phyloP scores from a whole-genome alignment of 1,140 invertebrate genomes.

The Lordiphosa mommai region DNA sequence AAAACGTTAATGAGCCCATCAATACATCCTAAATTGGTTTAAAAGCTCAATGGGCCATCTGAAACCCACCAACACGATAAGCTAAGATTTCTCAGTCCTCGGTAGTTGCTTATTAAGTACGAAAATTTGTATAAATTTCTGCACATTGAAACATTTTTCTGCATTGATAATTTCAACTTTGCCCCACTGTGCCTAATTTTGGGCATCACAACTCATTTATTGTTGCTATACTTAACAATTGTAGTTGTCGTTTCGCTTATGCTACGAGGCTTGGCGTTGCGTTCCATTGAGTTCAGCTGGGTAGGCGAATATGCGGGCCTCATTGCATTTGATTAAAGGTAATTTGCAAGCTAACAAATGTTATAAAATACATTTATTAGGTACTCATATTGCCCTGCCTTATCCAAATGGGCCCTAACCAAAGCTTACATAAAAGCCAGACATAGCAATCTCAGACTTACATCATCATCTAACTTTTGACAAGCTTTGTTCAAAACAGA shows the following conservation, averaged over 20 bases:
- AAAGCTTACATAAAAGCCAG: constrained; percentile 25
- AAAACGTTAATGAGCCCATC: no score
- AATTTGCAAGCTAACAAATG: constrained; percentile 25
- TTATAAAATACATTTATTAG: constrained; percentile 21
- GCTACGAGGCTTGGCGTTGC: constrained; percentile 5
- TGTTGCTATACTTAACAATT: constrained; percentile 14
- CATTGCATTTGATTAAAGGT: constrained; percentile 26
- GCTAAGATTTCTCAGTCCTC: no score
- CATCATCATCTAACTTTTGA: constrained; percentile 32
- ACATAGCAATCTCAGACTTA: constrained; percentile 14
- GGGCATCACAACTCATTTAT: constrained; percentile 20
- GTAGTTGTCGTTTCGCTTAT: constrained; percentile 2
- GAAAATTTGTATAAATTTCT: not conserved
- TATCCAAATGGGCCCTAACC: constrained; percentile 17
- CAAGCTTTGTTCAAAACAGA: not conserved
- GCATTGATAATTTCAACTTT: not conserved
- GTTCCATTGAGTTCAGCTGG: constrained; percentile 17
- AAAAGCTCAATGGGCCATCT: no score
- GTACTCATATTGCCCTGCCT: constrained; percentile 3
- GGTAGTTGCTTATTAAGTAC: not conserved
- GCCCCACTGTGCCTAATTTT: constrained; percentile 5
- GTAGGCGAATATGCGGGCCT: constrained; percentile 25
- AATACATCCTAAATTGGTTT: no score
- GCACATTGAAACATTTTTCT: not conserved
- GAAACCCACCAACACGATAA: no score